These are phyloP conservation scores for Aphodius granarius DNA, from an alignment of 2,888 invertebrate genomes.

Conservation along the genomic window DNA sequence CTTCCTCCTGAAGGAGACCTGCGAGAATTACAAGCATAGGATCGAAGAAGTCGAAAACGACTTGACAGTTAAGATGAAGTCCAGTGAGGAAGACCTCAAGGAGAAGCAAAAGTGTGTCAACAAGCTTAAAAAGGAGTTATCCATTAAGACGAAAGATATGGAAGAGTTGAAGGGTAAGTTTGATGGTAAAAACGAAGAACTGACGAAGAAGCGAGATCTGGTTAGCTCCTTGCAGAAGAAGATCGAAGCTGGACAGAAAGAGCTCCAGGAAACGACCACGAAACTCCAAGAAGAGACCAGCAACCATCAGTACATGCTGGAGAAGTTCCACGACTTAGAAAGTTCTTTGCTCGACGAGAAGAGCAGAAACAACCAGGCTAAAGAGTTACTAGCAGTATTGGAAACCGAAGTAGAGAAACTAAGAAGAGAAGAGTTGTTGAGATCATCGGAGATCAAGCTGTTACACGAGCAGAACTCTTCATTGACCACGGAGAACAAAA, in stretches of 20 bases:
- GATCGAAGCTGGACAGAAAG: neutral
- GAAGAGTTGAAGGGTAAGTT: neutral
- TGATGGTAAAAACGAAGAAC: neutral
- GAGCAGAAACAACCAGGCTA: neutral
- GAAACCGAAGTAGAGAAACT: neutral
- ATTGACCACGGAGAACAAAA: conserved; percentile 1
- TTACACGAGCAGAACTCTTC: neutral
- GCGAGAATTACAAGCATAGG: neutral
- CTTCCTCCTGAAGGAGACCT: neutral
- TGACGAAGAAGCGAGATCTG: neutral
- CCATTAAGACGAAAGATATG: neutral
- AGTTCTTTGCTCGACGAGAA: conserved; percentile 15
- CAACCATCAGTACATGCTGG: conserved; percentile 6
- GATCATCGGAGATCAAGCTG: neutral
- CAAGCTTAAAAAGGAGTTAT: neutral
- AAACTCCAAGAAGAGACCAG: conserved; percentile 13
- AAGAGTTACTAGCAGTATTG: neutral
- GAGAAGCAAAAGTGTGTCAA: neutral
- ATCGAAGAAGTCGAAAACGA: neutral
- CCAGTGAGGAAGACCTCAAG: neutral
- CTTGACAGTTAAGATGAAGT: neutral
- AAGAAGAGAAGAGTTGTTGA: neutral
- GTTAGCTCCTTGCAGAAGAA: neutral
- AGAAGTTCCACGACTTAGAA: conserved; percentile 14
- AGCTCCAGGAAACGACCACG: conserved; percentile 1